These are phyloP conservation scores for Papilio dardanus DNA, from an alignment of 1,140 invertebrate genomes.

Conservation along the genomic window DNA sequence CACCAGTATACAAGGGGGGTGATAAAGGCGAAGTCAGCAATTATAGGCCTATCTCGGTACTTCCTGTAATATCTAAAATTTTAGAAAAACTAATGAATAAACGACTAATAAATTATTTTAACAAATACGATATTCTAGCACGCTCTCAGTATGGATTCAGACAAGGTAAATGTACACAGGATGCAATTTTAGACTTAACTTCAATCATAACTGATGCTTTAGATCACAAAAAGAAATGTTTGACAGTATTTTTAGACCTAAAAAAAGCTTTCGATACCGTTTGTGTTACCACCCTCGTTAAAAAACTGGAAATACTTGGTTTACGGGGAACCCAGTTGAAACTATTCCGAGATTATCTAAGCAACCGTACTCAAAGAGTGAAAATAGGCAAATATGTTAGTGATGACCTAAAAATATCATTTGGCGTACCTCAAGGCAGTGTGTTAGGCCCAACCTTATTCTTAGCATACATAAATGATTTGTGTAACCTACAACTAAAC, in stretches of 20 bases:
- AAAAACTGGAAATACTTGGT: neutral
- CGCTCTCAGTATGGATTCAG: constrained; percentile 58
- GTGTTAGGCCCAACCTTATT: neutral
- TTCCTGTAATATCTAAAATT: neutral
- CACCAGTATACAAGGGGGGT: neutral
- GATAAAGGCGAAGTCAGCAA: neutral
- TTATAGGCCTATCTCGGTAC: neutral
- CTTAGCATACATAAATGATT: too few species aligned
- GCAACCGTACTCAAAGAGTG: neutral
- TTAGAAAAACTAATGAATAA: constrained; percentile 5
- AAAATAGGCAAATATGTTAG: neutral
- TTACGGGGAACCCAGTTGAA: too few species aligned
- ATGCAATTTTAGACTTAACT: constrained; percentile 49
- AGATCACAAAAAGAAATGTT: constrained; percentile 38
- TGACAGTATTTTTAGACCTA: constrained; percentile 29
- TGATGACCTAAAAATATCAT: neutral
- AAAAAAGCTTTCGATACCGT: constrained; percentile 38
- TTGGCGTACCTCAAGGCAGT: neutral
- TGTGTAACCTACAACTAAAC: neutral
- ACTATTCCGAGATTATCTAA: too few species aligned
- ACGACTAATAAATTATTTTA: neutral
- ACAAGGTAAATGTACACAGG: constrained; percentile 52
- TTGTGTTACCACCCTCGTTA: constrained; percentile 32
- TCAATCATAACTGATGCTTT: constrained; percentile 18
- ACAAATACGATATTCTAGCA: neutral